These are phyloP conservation scores for Dusona sp. DNA, from an alignment of 2,888 invertebrate genomes.

Conservation along the genomic window DNA sequence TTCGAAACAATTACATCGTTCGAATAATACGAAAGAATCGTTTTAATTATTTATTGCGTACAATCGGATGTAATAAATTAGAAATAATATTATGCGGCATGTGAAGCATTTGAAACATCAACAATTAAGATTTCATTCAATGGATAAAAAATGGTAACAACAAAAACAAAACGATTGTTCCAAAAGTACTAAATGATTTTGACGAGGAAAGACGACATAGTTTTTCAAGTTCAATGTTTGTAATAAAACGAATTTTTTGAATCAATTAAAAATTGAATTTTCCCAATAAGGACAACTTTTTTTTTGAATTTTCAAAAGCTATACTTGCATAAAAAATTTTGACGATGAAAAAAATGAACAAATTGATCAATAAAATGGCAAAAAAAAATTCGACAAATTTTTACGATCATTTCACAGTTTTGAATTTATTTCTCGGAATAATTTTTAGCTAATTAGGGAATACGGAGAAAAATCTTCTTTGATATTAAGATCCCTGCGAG, in stretches of 20 bases:
- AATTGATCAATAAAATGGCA: too few species aligned
- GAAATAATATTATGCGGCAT: neutral
- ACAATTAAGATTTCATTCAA: neutral
- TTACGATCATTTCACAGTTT: neutral
- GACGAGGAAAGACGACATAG: neutral
- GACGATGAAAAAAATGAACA: too few species aligned
- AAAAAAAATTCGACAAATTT: too few species aligned
- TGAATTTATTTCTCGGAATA: neutral
- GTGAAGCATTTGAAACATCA: neutral
- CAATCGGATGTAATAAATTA: neutral
- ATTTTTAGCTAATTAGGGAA: too few species aligned
- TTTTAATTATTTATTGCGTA: neutral
- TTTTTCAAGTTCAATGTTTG: neutral
- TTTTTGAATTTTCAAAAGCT: neutral
- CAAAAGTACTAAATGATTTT: neutral
- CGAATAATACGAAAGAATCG: neutral
- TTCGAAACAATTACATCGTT: neutral
- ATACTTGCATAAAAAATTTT: too few species aligned
- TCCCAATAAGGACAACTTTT: neutral
- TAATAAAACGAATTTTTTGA: too few species aligned
- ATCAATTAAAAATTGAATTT: too few species aligned
- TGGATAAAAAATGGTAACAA: neutral
- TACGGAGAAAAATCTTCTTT: too few species aligned
- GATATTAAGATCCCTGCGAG: too few species aligned
- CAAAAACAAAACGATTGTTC: neutral